Evolutionary conservation across 2,888 invertebrate species (phyloP), one percentile per base, ranked within the genome.

Genomic region (Aporophyla nigra): DNA sequence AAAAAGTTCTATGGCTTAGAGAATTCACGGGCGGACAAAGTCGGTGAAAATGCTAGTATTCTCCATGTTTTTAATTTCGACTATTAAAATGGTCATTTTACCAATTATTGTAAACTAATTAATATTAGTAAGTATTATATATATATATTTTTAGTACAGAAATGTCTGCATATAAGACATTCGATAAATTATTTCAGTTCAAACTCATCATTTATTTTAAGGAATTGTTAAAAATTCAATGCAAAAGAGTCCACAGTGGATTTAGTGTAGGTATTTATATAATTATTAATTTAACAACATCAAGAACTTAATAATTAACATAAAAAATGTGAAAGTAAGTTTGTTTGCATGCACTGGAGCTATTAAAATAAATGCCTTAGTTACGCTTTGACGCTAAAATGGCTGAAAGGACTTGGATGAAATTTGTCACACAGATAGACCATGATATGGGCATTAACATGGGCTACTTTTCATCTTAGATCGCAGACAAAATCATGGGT

Each of bases 121-220:
- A 14, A 14, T 54, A 33, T 27, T 56, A 33, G 7, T n/a, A 54
- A 12, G 46, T 56, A n/a, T n/a, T n/a, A n/a, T n/a, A n/a, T n/a
- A n/a, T 33, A 12, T 58, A 33, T 33, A 33, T 16, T 71, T 53
- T 43, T 6, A 0, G 49, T 59, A 9, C n/a, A 24, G 9, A 19
- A 0, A 46, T 56, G n/a, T 76, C 33, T 66, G 33, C 12, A 2
- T 43, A 3, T 21, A n/a, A 53, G 46, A 46, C 40, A 16, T 16
- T 56, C 51, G 21, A 56, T 51, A 79, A 56, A 56, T 56, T 56
- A 70, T 63, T 51, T 43, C 16, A 51, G 72, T 77, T 77, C 80
- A 63, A 80, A 79, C 24, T 59, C 5, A 61, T 53, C 2, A n/a
- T 78, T 77, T 53, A 59, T 43, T 51, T 27, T 49, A 51, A 19